These are phyloP conservation scores for Poicephalus meyeri DNA, from an alignment of 2,113 vertebrate genomes.

Conservation along the genomic window DNA sequence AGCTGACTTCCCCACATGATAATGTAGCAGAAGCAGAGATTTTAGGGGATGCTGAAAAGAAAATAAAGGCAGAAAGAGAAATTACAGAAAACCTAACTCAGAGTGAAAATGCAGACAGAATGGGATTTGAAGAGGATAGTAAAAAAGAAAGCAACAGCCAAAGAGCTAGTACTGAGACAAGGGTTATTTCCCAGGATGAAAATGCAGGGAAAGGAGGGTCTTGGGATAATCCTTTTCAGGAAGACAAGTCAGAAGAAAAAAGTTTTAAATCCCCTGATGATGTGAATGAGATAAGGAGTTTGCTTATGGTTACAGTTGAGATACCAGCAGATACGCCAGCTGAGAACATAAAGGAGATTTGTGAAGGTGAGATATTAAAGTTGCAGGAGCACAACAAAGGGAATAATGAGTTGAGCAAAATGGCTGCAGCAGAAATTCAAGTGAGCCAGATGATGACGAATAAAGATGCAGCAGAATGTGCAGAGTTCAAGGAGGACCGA, in stretches of 20 bases:
- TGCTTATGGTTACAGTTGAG: constrained; percentile 57
- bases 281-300: constrained; percentile 68
- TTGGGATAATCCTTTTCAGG: background rate
- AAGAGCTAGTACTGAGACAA: background rate
- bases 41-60: background rate
- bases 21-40: background rate
- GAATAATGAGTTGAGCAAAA: background rate
- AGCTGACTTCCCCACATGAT: background rate
- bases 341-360: background rate
- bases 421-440: background rate
- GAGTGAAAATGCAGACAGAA: background rate
- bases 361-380: background rate
- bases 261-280: background rate
- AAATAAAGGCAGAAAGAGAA: background rate
- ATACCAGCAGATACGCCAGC: constrained; percentile 22
- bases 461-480: background rate
- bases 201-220: background rate
- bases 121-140: background rate
- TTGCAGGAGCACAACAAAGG: constrained; percentile 17
- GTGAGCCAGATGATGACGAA: background rate
- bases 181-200: background rate
- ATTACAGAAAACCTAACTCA: background rate
- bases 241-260: background rate
- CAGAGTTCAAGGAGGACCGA: background rate
- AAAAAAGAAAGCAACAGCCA: background rate